These are phyloP conservation scores for Drosophila nigricruria DNA, from an alignment of 2,888 invertebrate species.

Conservation along the genomic window DNA sequence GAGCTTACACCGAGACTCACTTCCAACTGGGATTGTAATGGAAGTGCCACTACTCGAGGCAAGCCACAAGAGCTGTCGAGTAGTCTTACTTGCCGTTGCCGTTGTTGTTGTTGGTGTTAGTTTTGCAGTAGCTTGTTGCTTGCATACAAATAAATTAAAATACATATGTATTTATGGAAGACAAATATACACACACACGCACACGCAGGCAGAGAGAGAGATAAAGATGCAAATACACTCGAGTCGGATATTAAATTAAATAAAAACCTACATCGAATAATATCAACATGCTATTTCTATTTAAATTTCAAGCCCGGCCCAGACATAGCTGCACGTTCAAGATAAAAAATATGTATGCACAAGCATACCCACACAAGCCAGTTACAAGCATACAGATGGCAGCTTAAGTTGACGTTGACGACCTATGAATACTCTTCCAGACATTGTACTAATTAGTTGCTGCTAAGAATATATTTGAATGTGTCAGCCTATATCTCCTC, in stretches of 20 bases:
- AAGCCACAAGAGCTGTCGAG: conserved; percentile 38
- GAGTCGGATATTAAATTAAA: conserved; percentile 68
- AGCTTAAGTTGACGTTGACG: neutral
- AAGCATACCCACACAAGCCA: conserved; percentile 21
- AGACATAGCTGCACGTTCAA: conserved; percentile 73
- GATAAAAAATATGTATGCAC: conserved; percentile 66
- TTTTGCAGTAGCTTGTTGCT: conserved; percentile 36
- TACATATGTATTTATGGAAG: conserved; percentile 53
- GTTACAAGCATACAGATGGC: conserved; percentile 2
- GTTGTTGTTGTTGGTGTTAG: conserved; percentile 23
- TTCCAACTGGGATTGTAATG: conserved; percentile 43
- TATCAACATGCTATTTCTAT: conserved; percentile 75
- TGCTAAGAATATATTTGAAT: neutral
- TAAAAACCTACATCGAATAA: conserved; percentile 70
- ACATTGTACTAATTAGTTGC: neutral
- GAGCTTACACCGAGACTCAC: conserved; percentile 54
- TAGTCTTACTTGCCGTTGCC: conserved; percentile 29
- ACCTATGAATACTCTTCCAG: conserved; percentile 2
- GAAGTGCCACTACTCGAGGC: conserved; percentile 39
- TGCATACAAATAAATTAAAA: conserved; percentile 63
- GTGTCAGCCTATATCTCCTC: neutral
- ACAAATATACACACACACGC: neutral
- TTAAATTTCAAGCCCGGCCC: conserved; percentile 67
- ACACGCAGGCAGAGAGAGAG: neutral
- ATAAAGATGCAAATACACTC: conserved; percentile 8